Base-by-base conservation (phyloP, 1,140 invertebrate genomes). In the Elymnias hypermnestra region DNA sequence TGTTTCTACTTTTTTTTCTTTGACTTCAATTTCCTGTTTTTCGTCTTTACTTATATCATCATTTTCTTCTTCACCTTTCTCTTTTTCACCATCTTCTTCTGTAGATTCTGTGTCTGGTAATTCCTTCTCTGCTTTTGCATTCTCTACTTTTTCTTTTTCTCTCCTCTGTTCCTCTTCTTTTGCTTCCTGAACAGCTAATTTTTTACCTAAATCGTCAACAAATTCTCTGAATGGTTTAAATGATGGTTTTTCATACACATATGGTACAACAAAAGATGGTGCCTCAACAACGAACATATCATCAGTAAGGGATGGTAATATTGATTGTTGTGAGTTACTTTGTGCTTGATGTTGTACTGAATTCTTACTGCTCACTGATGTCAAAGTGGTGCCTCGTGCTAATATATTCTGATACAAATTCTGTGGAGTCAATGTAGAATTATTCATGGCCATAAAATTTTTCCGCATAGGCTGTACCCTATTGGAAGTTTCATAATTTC, bases 211-310 rank as follows among this genome's bases (percentile, higher is more conserved):
- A 60, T 89, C 89, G 21, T 89, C 88, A 28, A 95, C 89, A 72
- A 93, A 94, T 53, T 93, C 90, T 72, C 92, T 94, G 31, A 96
- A 88, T 28, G 91, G 91, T 64, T 93, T 92, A 4, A 93, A 76
- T 0, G 94, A 93, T 2, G 94, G 93, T 76, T 95, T 95, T 81
- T 96, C 94, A 75, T 95, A 96, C n/a, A 97, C 94, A 77, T 96
- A 96, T 25, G 95, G 95, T 55, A 96, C 94, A 67, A 97, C 95
- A 67, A 97, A 96, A 7, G 94, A 96, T 2, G 95, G 95, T 13
- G 94, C 94, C 83, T 97, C 94, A 5, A 96, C 92, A 0, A 96
- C 94, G 81, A 93, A 96, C 92, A 95, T 95, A 61, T 95, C 94
- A 72, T 97, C 94, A 3, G 94, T 95, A 2, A 96, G 84, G 2